Evolutionary conservation across 2,797 vertebrate species (phyloP), one percentile per base, ranked within the genome.

Genomic region (Gobio occitaniae): DNA sequence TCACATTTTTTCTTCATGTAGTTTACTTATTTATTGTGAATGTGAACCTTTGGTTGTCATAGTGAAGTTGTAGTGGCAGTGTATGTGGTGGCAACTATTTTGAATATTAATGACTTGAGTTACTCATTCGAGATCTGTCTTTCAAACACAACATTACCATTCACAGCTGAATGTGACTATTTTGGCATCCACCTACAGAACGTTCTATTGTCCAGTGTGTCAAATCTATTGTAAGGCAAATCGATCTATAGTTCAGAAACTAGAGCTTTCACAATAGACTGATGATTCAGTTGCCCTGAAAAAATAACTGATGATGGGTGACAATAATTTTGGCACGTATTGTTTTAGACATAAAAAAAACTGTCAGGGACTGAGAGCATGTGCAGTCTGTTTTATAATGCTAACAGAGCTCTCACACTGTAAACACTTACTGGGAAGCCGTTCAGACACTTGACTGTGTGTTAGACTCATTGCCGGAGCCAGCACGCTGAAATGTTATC

Each of bases 351-450:
- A 63, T 72, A 10, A 29, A 61, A 32, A 71, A 72, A 71, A 36
- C 19, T 50, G 63, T 80, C 41, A 65, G 47, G 44, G 44, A n/a
- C 72, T 77, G 32, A 59, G 38, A 69, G 75, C 32, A 65, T 54
- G 83, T 84, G 75, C 50, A n/a, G 54, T 78, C 65, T 78, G 52
- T 71, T 84, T 70, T 48, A 77, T 25, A 84, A 84, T 81, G 84
- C 78, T 88, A 85, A 84, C 76, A 84, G 76, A 71, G 41, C 80
- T 83, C 66, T 63, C 70, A 68, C 69, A 83, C 89, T 90, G 91
- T 92, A 91, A 92, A 88, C 89, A 79, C 91, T 89, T 91, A 75
- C 86, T 81, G 78, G 90, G 90, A 90, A 48, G 86, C 87, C 86
- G 2, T 48, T 80, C 80, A 76, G 90, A 83, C 90, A 86, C 90